phyloP scores from a whole-genome alignment of 2,797 vertebrate species.

The Alectoris magna region DNA sequence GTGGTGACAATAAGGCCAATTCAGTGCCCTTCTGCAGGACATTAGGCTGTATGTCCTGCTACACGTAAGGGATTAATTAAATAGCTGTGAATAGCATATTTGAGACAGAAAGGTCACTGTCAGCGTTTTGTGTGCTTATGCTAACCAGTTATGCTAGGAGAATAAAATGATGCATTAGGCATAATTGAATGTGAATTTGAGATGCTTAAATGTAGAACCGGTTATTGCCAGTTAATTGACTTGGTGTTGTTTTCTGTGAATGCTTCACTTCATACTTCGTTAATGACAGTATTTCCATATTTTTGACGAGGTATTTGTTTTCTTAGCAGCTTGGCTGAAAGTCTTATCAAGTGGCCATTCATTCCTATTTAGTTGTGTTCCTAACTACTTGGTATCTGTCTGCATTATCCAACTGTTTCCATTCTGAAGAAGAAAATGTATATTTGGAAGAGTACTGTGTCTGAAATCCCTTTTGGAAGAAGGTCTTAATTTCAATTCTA shows the following conservation, averaged over 20 bases:
- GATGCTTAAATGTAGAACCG: constrained; percentile 33
- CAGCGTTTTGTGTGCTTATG: constrained; percentile 40
- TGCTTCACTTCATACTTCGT: background rate
- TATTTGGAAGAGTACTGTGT: background rate
- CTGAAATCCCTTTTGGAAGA: background rate
- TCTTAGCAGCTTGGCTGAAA: background rate
- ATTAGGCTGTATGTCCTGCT: constrained; percentile 7
- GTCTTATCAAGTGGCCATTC: background rate
- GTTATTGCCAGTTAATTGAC: constrained; percentile 31
- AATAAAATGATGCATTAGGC: constrained; percentile 50
- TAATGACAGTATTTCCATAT: background rate
- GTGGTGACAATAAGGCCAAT: constrained; percentile 58
- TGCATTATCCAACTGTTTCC: background rate
- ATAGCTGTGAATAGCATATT: constrained; percentile 19
- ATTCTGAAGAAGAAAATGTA: accelerated
- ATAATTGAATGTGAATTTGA: constrained; percentile 42
- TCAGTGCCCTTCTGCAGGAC: constrained; percentile 47
- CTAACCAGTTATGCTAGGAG: constrained; percentile 44
- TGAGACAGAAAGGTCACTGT: constrained; percentile 50
- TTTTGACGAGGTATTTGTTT: background rate
- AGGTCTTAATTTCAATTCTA: background rate
- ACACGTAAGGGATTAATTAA: constrained; percentile 51
- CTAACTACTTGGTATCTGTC: background rate
- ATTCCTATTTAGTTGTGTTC: background rate
- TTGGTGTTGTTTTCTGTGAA: background rate